phyloP scores from a whole-genome alignment of 2,797 vertebrate species.

The Cyclopterus lumpus region DNA sequence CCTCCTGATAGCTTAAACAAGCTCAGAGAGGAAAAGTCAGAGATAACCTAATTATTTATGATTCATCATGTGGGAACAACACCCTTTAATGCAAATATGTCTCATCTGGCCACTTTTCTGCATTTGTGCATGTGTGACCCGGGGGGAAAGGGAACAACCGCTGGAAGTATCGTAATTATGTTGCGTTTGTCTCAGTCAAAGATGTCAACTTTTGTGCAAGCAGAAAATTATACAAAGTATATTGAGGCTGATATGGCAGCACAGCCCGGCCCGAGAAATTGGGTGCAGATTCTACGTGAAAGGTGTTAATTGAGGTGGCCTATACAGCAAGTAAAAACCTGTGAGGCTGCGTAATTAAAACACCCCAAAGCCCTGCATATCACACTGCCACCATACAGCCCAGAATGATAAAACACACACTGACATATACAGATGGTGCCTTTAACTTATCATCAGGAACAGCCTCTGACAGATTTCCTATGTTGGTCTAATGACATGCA shows the following conservation, averaged over 20 bases:
- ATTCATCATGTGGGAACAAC: neutral
- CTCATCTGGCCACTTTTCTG: neutral
- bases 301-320: constrained; percentile 43
- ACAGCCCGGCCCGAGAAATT: neutral
- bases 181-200: neutral
- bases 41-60: neutral
- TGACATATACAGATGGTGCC: constrained; percentile 29
- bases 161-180: neutral
- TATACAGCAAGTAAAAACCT: constrained; percentile 30
- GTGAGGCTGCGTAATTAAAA: constrained; percentile 44
- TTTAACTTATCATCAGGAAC: constrained; percentile 32
- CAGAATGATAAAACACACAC: neutral
- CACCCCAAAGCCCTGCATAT: constrained; percentile 1
- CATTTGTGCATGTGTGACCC: neutral
- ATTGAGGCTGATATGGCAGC: neutral
- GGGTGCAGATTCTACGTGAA: neutral
- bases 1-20: neutral
- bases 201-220: neutral
- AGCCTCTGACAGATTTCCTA: constrained; percentile 49
- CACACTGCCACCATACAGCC: neutral
- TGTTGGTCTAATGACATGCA: constrained; percentile 34
- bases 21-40: neutral
- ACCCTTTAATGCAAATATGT: neutral
- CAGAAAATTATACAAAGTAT: neutral
- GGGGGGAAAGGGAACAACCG: neutral